Base-by-base conservation (phyloP, 1,140 invertebrate genomes). In the Penaeus indicus region DNA sequence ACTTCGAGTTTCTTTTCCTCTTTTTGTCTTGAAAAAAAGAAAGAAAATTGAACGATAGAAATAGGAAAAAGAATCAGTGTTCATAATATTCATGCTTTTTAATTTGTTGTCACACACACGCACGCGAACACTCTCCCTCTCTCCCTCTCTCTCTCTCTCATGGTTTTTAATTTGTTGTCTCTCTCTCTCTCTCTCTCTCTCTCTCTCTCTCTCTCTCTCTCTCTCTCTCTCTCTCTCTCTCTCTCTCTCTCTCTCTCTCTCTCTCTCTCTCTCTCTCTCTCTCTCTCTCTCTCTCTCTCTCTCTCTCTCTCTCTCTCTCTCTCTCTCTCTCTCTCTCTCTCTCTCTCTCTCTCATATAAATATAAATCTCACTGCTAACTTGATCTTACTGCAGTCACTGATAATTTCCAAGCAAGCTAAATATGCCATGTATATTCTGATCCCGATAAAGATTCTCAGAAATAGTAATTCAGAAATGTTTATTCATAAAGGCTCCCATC, bases 251-350 rank as follows among this genome's bases (percentile, higher is more conserved):
- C 11, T n/a, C 69, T 75, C 11, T 75, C 69, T n/a, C 69, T n/a
- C 69, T n/a, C n/a, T n/a, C 69, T n/a, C 11, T 75, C n/a, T n/a
- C 69, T 16, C n/a, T 75, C n/a, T n/a, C n/a, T 75, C 11, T 16
- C n/a, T 75, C 69, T 75, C 69, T 75, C 69, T 75, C 69, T 75
- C 69, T 75, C 69, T 75, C 69, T 75, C 69, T n/a, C 69, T 75
- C 69, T n/a, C 69, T 75, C 69, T 75, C 69, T 75, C 69, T 75
- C 69, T 75, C 69, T 75, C 69, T 75, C 69, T 75, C 69, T 75
- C 69, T 75, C 69, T 75, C 69, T 75, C 69, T 75, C 69, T 75
- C 69, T 75, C 69, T 75, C 69, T 75, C 69, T 75, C 69, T 75
- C 69, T 75, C 69, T n/a, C 69, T 75, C 69, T 75, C 69, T 75